Base-by-base conservation (phyloP, 2,113 vertebrate species). In the Alligator mississippiensis region DNA sequence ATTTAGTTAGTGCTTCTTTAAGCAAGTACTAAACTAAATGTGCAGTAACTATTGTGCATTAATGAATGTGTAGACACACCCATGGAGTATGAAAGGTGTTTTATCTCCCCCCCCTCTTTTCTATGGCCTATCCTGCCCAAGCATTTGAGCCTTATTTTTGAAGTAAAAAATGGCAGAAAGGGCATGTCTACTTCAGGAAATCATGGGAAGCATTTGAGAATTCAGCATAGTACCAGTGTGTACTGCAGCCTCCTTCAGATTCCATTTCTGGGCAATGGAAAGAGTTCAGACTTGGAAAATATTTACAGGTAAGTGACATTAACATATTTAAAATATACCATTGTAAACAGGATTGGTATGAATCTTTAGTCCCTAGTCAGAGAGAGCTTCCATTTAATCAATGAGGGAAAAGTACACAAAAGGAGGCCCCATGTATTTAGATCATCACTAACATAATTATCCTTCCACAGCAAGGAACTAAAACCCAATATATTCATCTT, bases 71-170 rank as follows among this genome's bases (percentile, higher is more conserved):
- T 47, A 47, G 47, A 47, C 47, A 47, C 90, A 91, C 93, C 91
- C 1, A 1, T 88, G 94, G 93, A 92, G 95, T 96, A 82, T 92
- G 84, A 94, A 96, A 92, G 85, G 92, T 92, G 76, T 77, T 76
- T 55, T 16, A 77, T 90, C 72, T 96, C 85, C 94, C 91, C 94
- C 95, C 93, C 86, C 86, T 84, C 80, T 91, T 91, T 91, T 94
- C 86, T 93, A 93, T 64, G 84, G 90, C 93, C 88, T 95, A 90
- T 91, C 91, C 88, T 96, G 95, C 86, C 84, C 76, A 91, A 97
- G 96, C 93, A 96, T 94, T 95, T 96, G 93, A 96, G 77, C 0
- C 70, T 93, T 96, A 96, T 97, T 96, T 97, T 95, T 96, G 94
- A 97, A 93, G 91, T 86, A 87, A 90, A 96, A 95, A 96, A 95